Base-by-base conservation (phyloP, 1,140 invertebrate genomes). In the Cydia amplana region DNA sequence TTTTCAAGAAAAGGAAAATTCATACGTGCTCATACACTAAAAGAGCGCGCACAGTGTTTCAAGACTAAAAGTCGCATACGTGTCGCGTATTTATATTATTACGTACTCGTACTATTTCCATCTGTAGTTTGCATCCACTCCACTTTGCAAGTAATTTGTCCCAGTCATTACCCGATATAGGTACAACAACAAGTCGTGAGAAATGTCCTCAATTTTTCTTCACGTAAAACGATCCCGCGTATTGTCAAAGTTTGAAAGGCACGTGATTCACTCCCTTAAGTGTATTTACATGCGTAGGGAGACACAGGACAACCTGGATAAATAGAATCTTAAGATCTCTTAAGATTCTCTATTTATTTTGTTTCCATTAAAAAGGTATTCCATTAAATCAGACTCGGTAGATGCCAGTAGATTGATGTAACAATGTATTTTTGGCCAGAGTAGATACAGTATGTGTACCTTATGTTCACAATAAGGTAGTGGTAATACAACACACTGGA, bases 221-320 rank as follows among this genome's bases (percentile, higher is more conserved):
- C 65, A 20, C 65, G 65, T 70, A 70, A 70, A 36, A 70, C 65
- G 65, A 70, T 70, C 65, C 32, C 32, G 64, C 65, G 65, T 70
- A 70, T 70, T 70, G 65, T 70, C 65, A 70, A 70, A 70, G 65
- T 70, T 70, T 70, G 65, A 70, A 70, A 70, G 65, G 65, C 18
- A 70, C 65, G 65, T 70, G 65, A 70, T 36, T 70, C 65, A 70
- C 65, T 70, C 65, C 36, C 65, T 70, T 43, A 36, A 70, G 65
- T 70, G 65, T 70, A 70, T 70, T 70, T 70, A 40, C 65, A 40
- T 70, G 18, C 65, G 65, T 43, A 70, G 36, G 65, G 36, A 70
- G 28, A 70, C 23, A 23, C 55, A 60, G 20, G 4, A 23, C 0
- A 60, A 60, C 55, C 55, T 23, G 20, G 55, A 12, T 1, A 60